Conservation (phyloP, 2,888 invertebrate genomes). For the Lepidonotus clava region DNA sequence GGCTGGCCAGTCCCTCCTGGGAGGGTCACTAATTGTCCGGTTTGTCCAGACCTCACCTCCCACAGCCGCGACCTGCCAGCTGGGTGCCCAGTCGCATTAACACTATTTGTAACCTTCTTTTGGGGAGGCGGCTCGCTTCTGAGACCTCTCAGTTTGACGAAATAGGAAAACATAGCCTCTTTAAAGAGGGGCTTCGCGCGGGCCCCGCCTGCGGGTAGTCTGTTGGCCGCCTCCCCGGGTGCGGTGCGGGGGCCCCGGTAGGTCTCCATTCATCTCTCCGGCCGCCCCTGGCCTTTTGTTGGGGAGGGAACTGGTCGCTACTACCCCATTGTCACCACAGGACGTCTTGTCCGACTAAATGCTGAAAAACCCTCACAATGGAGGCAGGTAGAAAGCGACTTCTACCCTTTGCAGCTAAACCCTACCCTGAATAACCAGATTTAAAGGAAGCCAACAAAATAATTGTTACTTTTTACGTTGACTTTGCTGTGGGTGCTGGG, state of each 20-base stretch:
- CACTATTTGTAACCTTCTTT: neutral
- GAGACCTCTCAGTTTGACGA: neutral
- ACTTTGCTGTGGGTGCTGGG: too few species aligned
- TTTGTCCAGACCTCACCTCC: neutral
- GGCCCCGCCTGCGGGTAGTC: constrained; percentile 6
- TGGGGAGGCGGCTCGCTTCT: neutral
- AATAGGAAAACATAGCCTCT: neutral
- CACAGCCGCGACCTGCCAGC: neutral
- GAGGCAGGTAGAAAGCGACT: too few species aligned
- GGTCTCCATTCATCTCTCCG: neutral
- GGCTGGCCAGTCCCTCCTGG: neutral
- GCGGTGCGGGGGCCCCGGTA: neutral
- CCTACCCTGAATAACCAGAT: too few species aligned
- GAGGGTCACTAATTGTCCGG: neutral
- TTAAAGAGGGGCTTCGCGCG: neutral
- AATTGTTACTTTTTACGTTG: too few species aligned
- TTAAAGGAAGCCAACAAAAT: too few species aligned
- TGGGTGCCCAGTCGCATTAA: neutral
- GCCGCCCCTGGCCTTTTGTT: constrained; percentile 8
- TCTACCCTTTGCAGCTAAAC: too few species aligned
- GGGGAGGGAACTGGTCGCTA: neutral
- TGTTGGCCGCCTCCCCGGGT: neutral
- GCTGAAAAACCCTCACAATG: neutral
- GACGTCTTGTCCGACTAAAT: constrained; percentile 27
- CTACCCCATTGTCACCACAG: constrained; percentile 2